A percentile compares a stretch with the other conserved stretches of the same genome.
Evolutionary conservation across 2,888 invertebrate species (phyloP).

Genomic region (Acronicta leporina): DNA sequence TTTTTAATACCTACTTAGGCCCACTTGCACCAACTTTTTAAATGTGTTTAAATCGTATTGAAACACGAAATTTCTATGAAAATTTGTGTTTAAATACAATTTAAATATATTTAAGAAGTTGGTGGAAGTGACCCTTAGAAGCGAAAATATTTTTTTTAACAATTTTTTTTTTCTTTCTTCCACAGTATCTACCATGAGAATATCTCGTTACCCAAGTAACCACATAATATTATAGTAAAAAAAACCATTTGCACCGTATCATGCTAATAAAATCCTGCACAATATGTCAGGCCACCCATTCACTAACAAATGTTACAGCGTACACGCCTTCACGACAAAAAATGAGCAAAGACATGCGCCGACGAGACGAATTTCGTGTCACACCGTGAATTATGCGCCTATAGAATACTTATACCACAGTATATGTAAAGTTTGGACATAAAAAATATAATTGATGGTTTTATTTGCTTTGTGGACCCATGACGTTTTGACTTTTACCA

Average conservation of each 20-base stretch:
- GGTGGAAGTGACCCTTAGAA: no score
- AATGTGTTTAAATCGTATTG: no score
- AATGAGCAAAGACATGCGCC: conserved; percentile 62
- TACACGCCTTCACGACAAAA: conserved; percentile 51
- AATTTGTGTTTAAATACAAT: no score
- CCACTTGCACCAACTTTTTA: no score
- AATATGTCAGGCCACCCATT: conserved; percentile 43
- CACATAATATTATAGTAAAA: conserved; percentile 15
- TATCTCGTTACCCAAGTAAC: not conserved
- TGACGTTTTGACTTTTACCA: no score
- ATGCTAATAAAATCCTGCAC: conserved; percentile 51
- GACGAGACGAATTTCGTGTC: conserved; percentile 59
- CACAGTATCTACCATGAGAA: no score
- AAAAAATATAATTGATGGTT: not conserved
- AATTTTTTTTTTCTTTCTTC: no score
- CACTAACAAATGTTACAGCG: conserved; percentile 37
- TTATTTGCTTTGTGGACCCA: no score
- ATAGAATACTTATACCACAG: conserved; percentile 36
- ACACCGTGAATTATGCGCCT: conserved; percentile 55
- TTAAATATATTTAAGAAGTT: no score
- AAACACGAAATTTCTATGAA: no score
- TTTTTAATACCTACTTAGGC: no score
- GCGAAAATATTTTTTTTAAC: no score
- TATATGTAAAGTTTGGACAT: conserved; percentile 54
- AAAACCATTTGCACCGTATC: conserved; percentile 30